These are phyloP conservation scores for Lasiommata megera DNA, from an alignment of 2,888 invertebrate species.

Conservation along the genomic window DNA sequence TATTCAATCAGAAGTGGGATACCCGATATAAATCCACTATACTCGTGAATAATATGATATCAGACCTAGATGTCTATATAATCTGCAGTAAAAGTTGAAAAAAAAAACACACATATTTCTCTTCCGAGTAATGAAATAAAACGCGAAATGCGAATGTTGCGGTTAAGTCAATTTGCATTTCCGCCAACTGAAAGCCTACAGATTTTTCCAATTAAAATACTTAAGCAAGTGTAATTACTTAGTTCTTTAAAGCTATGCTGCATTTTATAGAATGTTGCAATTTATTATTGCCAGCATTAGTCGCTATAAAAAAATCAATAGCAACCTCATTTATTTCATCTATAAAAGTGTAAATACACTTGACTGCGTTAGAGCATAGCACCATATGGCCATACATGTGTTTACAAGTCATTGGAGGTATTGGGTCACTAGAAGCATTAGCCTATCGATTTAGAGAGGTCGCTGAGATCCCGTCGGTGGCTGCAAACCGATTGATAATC, in stretches of 20 bases:
- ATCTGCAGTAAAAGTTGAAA: too few relatives aligned
- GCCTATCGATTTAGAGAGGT: conserved; percentile 54
- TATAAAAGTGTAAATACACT: conserved; percentile 23
- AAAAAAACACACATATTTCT: neutral
- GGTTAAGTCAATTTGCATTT: conserved; percentile 3
- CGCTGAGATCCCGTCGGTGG: conserved; percentile 44
- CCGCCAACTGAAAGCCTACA: neutral
- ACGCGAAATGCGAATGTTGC: neutral
- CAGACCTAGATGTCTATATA: too few relatives aligned
- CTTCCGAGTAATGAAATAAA: neutral
- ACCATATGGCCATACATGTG: conserved; percentile 53
- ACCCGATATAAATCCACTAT: too few relatives aligned
- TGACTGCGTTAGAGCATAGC: conserved; percentile 26
- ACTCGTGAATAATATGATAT: too few relatives aligned
- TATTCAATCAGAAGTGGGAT: too few relatives aligned
- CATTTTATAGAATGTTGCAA: conserved; percentile 1
- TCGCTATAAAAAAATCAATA: conserved; percentile 9
- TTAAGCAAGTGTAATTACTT: neutral
- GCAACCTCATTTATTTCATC: conserved; percentile 16
- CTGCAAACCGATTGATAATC: conserved; percentile 52
- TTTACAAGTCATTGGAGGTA: conserved; percentile 48
- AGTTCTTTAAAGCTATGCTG: neutral
- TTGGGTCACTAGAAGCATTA: conserved; percentile 59
- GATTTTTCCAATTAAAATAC: conserved; percentile 4
- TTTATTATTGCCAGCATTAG: neutral